Evolutionary conservation across 2,113 vertebrate species (phyloP).

Genomic region (Planiliza haematocheilus): DNA sequence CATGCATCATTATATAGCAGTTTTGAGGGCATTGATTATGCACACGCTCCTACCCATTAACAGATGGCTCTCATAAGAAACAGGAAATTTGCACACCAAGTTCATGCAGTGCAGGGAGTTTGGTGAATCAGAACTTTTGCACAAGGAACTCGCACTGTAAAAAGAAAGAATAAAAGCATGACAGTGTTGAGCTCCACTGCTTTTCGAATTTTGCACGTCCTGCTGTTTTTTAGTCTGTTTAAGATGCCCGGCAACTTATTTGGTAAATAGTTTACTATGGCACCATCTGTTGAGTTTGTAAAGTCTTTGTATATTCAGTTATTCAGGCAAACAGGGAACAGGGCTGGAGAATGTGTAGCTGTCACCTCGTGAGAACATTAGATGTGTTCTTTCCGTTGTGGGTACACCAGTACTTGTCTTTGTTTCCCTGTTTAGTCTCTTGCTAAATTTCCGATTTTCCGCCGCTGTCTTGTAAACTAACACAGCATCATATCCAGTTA

Average conservation of each 20-base stretch:
- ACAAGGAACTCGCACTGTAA: neutral
- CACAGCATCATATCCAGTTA: constrained; percentile 30
- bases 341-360: neutral
- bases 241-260: neutral
- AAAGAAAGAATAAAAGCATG: neutral
- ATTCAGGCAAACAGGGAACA: neutral
- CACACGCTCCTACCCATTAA: constrained; percentile 11
- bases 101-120: neutral
- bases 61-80: neutral
- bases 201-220: neutral
- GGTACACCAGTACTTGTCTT: neutral
- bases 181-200: neutral
- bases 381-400: neutral
- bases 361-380: constrained; percentile 1
- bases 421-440: constrained; percentile 13
- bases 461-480: constrained; percentile 30
- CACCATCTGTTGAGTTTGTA: neutral
- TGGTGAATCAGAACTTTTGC: neutral
- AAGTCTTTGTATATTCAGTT: neutral
- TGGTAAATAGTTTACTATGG: neutral
- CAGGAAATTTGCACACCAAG: neutral
- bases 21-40: constrained; percentile 8
- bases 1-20: neutral
- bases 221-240: neutral
- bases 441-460: constrained; percentile 37